These are phyloP conservation scores for Drosophila watanabei DNA, from an alignment of 1,140 invertebrate species.

Conservation along the genomic window DNA sequence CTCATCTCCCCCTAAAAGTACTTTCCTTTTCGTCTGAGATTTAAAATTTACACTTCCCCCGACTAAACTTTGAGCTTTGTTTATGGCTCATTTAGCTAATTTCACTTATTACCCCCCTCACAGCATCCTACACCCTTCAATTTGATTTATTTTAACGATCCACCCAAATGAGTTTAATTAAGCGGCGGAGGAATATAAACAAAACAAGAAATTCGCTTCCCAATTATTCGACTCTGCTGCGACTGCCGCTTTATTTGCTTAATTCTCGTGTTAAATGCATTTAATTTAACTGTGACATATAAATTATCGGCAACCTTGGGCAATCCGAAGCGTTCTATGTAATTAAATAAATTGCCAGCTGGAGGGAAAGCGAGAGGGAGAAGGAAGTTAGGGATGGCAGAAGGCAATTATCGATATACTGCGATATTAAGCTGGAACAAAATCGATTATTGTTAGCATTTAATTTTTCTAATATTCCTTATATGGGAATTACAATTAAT, in stretches of 20 bases:
- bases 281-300: constrained; percentile 78
- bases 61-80: constrained; percentile 23
- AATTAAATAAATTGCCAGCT: constrained; percentile 73
- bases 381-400: constrained; percentile 10
- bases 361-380: not conserved
- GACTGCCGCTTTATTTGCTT: constrained; percentile 34
- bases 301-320: constrained; percentile 80
- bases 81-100: constrained; percentile 63
- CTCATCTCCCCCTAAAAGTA: not conserved
- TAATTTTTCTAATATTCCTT: no score
- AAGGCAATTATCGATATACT: not conserved
- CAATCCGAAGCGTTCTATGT: constrained; percentile 65
- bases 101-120: constrained; percentile 54
- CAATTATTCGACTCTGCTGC: constrained; percentile 44
- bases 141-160: constrained; percentile 76
- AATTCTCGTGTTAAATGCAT: constrained; percentile 71
- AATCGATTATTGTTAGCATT: not conserved
- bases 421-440: not conserved
- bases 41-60: constrained; percentile 12
- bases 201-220: constrained; percentile 53
- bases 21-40: constrained; percentile 22
- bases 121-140: constrained; percentile 13
- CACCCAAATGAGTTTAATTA: constrained; percentile 74
- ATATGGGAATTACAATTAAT: no score
- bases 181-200: constrained; percentile 31